Base-by-base conservation (phyloP, 2,113 vertebrate species). In the Quiscalus mexicanus region DNA sequence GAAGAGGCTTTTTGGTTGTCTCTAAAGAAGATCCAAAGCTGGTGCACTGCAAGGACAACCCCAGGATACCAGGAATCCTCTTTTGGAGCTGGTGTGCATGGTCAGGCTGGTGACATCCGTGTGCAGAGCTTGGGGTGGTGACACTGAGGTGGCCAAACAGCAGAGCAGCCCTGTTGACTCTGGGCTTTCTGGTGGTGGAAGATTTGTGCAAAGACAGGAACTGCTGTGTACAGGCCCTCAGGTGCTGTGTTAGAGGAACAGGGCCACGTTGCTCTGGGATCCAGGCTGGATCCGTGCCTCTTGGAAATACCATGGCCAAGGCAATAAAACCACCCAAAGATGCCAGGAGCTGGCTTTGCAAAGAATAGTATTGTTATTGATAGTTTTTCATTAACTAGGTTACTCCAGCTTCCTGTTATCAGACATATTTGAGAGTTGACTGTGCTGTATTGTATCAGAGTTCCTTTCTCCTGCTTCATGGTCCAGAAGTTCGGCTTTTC, bases 361-460 rank as follows among this genome's bases (percentile, higher is more conserved):
- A 89, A 93, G 91, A 87, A 14, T 18, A 1, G 73, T 14, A 95
- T 95, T 97, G 96, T 95, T 97, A 41, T n/a, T 75, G 91, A 92
- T 74, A 41, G 96, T 97, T 97, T 97, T 92, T 97, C 91, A 97
- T 97, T 97, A 97, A 97, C 96, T 24, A 95, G 91, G 68, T 59
- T 95, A 52, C 52, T 75, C 76, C 86, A 81, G 86, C 76, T 96
- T 96, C 96, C 95, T 96, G 80, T 84, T 97, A 95, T 24, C 86
- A 77, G 86, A 11, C 31, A 11, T 92, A 33, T 45, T 95, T 96
- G 82, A 71, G 88, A 67, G 58, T 42, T 93, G 88, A 82, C 44
- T 83, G 56, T 90, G 60, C 50, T 86, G 21, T 33, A 77, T 81
- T 96, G 53, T 95, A 58, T 71, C 65, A 67, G 68, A 84, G 85